Percentiles rank a stretch among this genome's conserved stretches.
phyloP scores from a whole-genome alignment of 2,113 vertebrate species.

The Urocolius indicus region DNA sequence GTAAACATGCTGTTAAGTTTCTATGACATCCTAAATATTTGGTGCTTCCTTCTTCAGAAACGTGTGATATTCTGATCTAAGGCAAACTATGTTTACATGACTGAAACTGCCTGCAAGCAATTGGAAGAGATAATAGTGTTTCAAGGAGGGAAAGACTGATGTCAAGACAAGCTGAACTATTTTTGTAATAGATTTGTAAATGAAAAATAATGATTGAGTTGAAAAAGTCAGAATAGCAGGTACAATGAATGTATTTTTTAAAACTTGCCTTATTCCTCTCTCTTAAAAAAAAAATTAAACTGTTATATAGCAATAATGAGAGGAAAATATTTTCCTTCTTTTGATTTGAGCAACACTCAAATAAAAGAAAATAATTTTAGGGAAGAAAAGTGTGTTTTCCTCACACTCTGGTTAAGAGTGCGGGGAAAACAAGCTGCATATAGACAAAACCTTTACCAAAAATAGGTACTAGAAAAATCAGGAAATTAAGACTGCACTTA shows the following conservation, averaged over 20 bases:
- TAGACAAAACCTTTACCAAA: not conserved
- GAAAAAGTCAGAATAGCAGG: not conserved
- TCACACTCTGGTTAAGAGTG: not conserved
- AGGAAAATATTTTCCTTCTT: not conserved
- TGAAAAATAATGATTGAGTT: not conserved
- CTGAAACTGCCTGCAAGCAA: not conserved
- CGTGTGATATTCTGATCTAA: not conserved
- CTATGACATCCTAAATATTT: not conserved
- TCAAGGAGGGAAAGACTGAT: not conserved
- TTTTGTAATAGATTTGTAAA: not conserved
- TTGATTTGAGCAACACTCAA: not conserved
- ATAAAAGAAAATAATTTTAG: not conserved
- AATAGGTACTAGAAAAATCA: rapidly evolving
- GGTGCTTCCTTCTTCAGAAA: not conserved
- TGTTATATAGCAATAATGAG: not conserved
- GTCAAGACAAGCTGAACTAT: not conserved
- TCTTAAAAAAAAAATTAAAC: not conserved
- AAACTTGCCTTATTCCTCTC: rapidly evolving
- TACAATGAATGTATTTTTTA: rapidly evolving
- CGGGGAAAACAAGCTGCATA: not conserved
- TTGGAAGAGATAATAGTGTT: not conserved
- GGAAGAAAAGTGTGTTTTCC: not conserved
- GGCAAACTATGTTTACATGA: not conserved
- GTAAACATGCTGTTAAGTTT: not conserved
- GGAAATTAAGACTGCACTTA: not conserved